Evolutionary conservation across 1,140 invertebrate species (phyloP).

Genomic region (Achatina immaculata): DNA sequence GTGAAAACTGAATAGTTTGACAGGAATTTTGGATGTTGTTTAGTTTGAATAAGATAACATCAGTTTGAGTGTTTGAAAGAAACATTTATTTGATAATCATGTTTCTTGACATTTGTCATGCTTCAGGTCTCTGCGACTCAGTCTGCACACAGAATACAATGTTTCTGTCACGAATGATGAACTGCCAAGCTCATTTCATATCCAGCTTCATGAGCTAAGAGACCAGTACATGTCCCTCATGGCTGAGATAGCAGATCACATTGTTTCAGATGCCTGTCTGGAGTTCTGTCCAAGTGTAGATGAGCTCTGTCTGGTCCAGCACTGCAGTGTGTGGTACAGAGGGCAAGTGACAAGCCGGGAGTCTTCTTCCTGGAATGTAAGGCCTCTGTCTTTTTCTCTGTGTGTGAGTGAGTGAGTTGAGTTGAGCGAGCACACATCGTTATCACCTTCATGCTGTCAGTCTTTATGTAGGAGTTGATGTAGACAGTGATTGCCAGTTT

Average conservation of each 20-base stretch:
- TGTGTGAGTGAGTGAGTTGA: too few species aligned
- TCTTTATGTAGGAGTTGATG: too few species aligned
- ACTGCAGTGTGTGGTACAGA: constrained; percentile 15
- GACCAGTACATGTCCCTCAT: constrained; percentile 16
- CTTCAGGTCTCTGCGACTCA: constrained; percentile 14
- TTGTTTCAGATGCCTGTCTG: neutral
- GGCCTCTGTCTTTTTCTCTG: neutral
- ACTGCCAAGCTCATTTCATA: constrained; percentile 20
- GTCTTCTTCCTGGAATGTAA: constrained; percentile 6
- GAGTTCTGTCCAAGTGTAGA: neutral
- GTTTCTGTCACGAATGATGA: constrained; percentile 29
- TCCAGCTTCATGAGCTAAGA: constrained; percentile 18
- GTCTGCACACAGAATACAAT: constrained; percentile 26
- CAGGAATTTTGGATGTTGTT: too few species aligned
- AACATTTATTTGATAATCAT: too few species aligned
- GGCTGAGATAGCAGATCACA: constrained; percentile 12
- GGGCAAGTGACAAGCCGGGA: neutral
- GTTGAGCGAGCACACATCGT: too few species aligned
- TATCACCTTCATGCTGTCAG: too few species aligned
- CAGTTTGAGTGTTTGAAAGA: too few species aligned
- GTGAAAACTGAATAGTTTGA: too few species aligned
- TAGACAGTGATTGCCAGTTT: neutral
- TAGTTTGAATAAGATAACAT: too few species aligned
- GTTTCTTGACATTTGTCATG: too few species aligned
- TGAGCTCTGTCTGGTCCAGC: constrained; percentile 23